A percentile compares a stretch with the other conserved stretches of the same genome.
Evolutionary conservation across 2,113 vertebrate species (phyloP).

Genomic region (Hylia prasina): DNA sequence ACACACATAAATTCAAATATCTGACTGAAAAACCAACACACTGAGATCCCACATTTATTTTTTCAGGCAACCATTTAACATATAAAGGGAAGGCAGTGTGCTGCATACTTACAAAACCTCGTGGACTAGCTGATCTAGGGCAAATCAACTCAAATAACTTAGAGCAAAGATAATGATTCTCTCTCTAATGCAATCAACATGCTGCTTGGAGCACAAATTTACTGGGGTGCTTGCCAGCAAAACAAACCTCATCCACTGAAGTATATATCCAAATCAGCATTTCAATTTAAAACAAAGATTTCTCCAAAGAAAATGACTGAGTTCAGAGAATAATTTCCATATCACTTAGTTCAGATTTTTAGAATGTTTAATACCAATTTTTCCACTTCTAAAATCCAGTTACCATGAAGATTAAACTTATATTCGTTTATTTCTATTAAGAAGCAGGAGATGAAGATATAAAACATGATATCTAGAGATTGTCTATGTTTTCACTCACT

Average conservation of each 20-base stretch:
- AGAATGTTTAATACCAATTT: not conserved
- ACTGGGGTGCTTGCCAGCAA: not conserved
- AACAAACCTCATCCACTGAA: not conserved
- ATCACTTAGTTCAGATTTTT: not conserved
- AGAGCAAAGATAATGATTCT: not conserved
- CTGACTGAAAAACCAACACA: not conserved
- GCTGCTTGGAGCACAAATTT: not conserved
- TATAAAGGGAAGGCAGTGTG: not conserved
- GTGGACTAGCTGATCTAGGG: not conserved
- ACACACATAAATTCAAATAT: not conserved
- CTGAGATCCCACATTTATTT: not conserved
- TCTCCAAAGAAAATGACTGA: not conserved
- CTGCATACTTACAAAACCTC: not conserved
- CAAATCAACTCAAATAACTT: slow-evolving; percentile 7
- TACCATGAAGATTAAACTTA: not conserved
- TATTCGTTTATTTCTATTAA: not conserved
- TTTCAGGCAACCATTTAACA: not conserved
- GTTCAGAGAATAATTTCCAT: not conserved
- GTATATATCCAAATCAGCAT: not conserved
- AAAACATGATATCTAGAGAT: not conserved
- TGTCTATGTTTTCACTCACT: not conserved
- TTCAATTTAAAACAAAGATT: not conserved
- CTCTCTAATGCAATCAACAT: not conserved
- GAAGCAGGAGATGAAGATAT: not conserved
- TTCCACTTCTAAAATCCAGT: not conserved